Evolutionary conservation across 2,888 invertebrate genomes (phyloP).

Genomic region (Apodemia duryi): DNA sequence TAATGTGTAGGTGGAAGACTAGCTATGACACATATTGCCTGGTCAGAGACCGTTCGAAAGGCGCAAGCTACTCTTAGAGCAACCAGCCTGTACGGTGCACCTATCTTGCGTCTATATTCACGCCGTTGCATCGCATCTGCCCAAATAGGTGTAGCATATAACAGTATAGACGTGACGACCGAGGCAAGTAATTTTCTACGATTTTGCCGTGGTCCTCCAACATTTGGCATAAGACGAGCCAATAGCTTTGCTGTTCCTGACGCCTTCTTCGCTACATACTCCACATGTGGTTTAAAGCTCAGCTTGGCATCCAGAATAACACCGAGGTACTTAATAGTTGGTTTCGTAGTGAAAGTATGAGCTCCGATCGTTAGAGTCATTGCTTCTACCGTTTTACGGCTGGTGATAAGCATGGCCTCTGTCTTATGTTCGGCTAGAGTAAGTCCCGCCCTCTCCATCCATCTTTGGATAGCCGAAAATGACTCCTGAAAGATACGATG

Average conservation of each 20-base stretch:
- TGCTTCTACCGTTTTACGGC: not conserved
- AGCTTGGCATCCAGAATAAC: conserved; percentile 15
- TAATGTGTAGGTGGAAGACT: conserved; percentile 4
- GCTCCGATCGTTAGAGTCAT: not conserved
- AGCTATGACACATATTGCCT: conserved; percentile 15
- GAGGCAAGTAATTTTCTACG: conserved; percentile 5
- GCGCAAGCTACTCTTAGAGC: conserved; percentile 10
- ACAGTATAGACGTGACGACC: conserved; percentile 10
- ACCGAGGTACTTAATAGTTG: conserved; percentile 4
- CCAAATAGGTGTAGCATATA: conserved; percentile 9
- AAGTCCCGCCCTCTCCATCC: not conserved
- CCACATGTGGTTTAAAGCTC: conserved; percentile 14
- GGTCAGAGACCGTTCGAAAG: conserved; percentile 15
- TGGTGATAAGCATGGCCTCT: not conserved
- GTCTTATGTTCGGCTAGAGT: not conserved
- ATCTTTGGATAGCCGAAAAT: not conserved
- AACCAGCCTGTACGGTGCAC: not conserved
- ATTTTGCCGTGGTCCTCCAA: not conserved
- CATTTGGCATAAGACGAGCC: conserved; percentile 13
- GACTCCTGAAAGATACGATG: not conserved
- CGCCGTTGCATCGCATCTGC: not conserved
- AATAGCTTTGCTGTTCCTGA: not conserved
- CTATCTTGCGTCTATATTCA: not conserved
- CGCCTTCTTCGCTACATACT: conserved; percentile 8
- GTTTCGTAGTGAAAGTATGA: not conserved